phyloP scores from a whole-genome alignment of 2,113 vertebrate genomes.

The Platanista minor region DNA sequence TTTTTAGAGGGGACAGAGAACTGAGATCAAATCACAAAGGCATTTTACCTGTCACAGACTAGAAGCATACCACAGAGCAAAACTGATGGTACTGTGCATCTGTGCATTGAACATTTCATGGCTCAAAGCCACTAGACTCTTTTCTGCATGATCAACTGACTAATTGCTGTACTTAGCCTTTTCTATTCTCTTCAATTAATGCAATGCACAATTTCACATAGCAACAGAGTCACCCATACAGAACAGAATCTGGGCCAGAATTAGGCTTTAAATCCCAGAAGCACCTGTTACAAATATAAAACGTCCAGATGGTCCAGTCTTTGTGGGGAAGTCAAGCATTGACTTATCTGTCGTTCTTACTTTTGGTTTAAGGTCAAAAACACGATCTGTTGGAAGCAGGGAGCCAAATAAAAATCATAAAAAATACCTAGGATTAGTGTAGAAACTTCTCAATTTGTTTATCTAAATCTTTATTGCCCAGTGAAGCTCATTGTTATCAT shows the following conservation, averaged over 20 bases:
- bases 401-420: conserved; percentile 53
- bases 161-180: conserved; percentile 87
- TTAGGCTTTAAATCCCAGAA: conserved; percentile 83
- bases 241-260: conserved; percentile 82
- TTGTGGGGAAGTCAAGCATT: conserved; percentile 80
- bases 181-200: conserved; percentile 85
- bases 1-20: conserved; percentile 78
- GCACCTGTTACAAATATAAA: conserved; percentile 85
- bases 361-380: conserved; percentile 81
- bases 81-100: conserved; percentile 81
- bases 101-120: conserved; percentile 81
- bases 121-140: conserved; percentile 83
- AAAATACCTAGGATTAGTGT: conserved; percentile 48
- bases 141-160: conserved; percentile 87
- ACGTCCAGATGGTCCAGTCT: conserved; percentile 83
- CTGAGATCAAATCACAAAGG: conserved; percentile 77
- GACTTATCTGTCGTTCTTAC: conserved; percentile 81
- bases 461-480: conserved; percentile 71
- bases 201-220: conserved; percentile 83
- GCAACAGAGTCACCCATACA: conserved; percentile 83
- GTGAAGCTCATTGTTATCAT: conserved; percentile 52
- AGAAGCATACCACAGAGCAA: conserved; percentile 74
- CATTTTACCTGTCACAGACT: conserved; percentile 81
- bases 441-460: conserved; percentile 61
- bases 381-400: conserved; percentile 70